These are phyloP conservation scores for Spisula subtruncata DNA, from an alignment of 2,888 invertebrate species.

Conservation along the genomic window DNA sequence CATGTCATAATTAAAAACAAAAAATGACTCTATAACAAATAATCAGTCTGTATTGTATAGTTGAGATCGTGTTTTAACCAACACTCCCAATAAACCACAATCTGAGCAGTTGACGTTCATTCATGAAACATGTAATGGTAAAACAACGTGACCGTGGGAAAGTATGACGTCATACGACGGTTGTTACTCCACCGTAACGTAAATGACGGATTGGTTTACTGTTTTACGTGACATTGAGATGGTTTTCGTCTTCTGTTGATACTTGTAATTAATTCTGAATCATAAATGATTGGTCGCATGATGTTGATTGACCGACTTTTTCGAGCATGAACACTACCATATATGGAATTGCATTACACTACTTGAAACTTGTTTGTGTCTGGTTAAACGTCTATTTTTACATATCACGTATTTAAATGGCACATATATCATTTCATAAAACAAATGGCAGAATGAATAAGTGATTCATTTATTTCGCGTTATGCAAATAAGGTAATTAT, in stretches of 20 bases:
- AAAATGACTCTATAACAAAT: not conserved
- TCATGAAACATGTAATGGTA: constrained; percentile 35
- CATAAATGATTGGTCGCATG: not conserved
- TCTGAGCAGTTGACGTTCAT: constrained; percentile 7
- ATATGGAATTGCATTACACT: constrained; percentile 6
- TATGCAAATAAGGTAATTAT: not conserved
- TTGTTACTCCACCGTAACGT: constrained; percentile 49
- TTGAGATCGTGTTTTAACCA: not conserved
- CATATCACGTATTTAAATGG: too few relatives aligned
- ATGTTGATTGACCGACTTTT: not conserved
- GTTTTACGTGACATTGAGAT: not conserved
- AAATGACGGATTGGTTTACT: not conserved
- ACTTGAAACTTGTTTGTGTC: too few relatives aligned
- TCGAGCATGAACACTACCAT: not conserved
- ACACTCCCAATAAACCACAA: not conserved
- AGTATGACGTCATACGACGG: constrained; percentile 41
- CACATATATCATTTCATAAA: too few relatives aligned
- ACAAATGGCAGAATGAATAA: too few relatives aligned
- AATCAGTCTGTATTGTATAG: not conserved
- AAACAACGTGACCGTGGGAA: constrained; percentile 39
- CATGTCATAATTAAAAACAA: too few relatives aligned
- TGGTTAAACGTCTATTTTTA: too few relatives aligned
- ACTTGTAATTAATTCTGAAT: constrained; percentile 24
- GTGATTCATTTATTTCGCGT: not conserved
- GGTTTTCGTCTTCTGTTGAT: not conserved